Conservation (phyloP, 2,113 vertebrate species). For the Sinocyclocheilus grahami region DNA sequence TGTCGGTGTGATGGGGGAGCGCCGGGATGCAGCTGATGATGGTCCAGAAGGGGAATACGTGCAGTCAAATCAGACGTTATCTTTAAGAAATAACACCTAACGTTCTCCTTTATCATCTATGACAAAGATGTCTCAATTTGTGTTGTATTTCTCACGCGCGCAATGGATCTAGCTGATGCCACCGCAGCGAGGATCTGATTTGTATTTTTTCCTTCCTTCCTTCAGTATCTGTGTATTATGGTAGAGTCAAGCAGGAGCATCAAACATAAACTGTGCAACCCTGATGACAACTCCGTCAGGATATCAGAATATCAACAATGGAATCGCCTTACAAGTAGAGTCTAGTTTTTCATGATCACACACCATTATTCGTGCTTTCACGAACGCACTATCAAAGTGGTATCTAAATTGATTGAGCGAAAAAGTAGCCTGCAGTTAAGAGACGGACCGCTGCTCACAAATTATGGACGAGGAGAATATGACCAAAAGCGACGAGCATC, state of each 20-base stretch:
- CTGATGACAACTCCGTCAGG: conserved; percentile 75
- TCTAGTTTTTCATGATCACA: conserved; percentile 57
- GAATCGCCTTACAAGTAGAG: conserved; percentile 79
- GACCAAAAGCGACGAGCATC: conserved; percentile 88
- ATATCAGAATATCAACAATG: conserved; percentile 76
- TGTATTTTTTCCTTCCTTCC: conserved; percentile 53
- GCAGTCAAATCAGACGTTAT: conserved; percentile 74
- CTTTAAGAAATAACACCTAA: conserved; percentile 63
- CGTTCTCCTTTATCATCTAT: conserved; percentile 57
- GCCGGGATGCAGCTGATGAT: conserved; percentile 83
- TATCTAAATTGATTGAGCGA: conserved; percentile 54
- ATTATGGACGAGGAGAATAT: conserved; percentile 93
- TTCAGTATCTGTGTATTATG: conserved; percentile 63
- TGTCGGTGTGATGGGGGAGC: conserved; percentile 87
- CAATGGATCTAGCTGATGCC: conserved; percentile 75
- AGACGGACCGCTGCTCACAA: conserved; percentile 69
- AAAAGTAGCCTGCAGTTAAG: conserved; percentile 40
- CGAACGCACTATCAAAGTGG: conserved; percentile 35
- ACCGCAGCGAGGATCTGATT: conserved; percentile 59
- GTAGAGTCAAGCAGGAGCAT: conserved; percentile 69
- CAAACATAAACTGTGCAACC: conserved; percentile 76
- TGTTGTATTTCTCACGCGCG: conserved; percentile 61
- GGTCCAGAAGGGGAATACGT: conserved; percentile 76
- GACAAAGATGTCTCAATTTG: conserved; percentile 55
- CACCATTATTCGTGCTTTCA: conserved; percentile 60